Conservation (phyloP, 2,797 vertebrate species). For the Sciurus vulgaris region DNA sequence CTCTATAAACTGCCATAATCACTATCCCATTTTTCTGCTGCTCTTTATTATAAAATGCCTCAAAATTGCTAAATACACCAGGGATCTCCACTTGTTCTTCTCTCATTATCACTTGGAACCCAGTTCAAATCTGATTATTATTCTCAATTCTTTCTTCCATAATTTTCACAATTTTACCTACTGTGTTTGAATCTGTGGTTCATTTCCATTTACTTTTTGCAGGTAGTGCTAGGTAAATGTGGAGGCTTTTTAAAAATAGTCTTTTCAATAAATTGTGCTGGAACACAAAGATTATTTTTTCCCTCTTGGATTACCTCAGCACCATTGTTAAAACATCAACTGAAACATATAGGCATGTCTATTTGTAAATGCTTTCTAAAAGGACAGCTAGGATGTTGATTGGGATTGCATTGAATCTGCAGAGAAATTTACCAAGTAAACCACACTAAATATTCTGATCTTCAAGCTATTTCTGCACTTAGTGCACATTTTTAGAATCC, state of each 20-base stretch:
- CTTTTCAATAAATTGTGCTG: too few species aligned
- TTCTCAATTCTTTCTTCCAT: neutral
- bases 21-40: too few species aligned
- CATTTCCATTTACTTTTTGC: neutral
- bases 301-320: neutral
- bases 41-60: neutral
- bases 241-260: neutral
- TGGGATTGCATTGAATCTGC: neutral
- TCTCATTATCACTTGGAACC: neutral
- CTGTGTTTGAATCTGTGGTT: accelerated
- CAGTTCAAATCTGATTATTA: neutral
- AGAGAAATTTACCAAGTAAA: neutral
- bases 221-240: neutral
- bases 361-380: neutral
- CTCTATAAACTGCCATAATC: neutral
- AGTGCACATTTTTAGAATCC: neutral
- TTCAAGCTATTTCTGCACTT: neutral
- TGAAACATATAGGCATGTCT: neutral
- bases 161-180: neutral
- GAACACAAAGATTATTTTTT: neutral
- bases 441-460: neutral
- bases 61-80: neutral
- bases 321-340: neutral
- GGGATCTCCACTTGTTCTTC: neutral
- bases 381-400: neutral